A percentile compares a stretch with the other conserved stretches of the same genome.
Evolutionary conservation across 2,113 vertebrate genomes (phyloP).

Genomic region (Petromus typicus): DNA sequence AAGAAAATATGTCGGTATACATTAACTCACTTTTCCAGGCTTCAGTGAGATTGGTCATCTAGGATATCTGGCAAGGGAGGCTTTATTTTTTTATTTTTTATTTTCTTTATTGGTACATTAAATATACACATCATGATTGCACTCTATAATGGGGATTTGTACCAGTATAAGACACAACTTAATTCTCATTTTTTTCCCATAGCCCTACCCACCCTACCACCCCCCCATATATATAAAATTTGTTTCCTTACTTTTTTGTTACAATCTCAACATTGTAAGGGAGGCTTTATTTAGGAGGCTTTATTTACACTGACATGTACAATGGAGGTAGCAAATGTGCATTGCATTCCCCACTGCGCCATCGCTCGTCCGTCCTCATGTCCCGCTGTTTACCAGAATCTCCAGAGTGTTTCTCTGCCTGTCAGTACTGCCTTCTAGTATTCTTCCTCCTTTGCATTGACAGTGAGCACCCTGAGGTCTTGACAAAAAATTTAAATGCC

Average conservation of each 20-base stretch:
- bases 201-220: no score
- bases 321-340: neutral
- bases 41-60: neutral
- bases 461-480: neutral
- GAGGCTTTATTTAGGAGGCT: neutral
- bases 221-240: no score
- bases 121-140: no score
- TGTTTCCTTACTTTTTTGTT: no score
- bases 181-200: no score
- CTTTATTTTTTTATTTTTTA: no score
- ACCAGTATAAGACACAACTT: no score
- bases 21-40: neutral
- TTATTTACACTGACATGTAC: no score
- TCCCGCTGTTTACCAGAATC: neutral
- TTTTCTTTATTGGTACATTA: no score
- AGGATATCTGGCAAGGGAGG: neutral
- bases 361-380: neutral
- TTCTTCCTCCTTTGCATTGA: neutral
- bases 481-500: neutral
- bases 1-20: neutral
- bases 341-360: neutral
- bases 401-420: neutral
- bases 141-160: no score
- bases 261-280: no score
- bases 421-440: neutral